Evolutionary conservation across 2,888 invertebrate species (phyloP).

Genomic region (Willowsia nigromaculata): DNA sequence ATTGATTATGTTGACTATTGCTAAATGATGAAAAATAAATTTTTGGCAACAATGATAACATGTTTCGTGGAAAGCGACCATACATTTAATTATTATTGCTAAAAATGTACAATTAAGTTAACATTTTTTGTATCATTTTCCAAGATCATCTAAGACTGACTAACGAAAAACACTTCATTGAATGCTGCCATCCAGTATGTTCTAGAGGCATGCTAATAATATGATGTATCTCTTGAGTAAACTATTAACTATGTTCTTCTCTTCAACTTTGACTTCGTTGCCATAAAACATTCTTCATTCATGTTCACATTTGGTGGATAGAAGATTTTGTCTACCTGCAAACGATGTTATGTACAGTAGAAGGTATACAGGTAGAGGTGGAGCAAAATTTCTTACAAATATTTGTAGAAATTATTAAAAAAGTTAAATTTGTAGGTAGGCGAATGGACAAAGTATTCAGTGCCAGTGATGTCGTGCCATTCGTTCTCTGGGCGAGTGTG

Average conservation of each 20-base stretch:
- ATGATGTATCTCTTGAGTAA: too few species aligned
- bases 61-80: neutral
- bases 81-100: slow-evolving; percentile 37
- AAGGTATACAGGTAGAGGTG: neutral
- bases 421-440: slow-evolving; percentile 77
- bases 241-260: too few species aligned
- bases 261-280: too few species aligned
- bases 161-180: too few species aligned
- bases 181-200: too few species aligned
- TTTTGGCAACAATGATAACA: neutral
- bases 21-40: neutral
- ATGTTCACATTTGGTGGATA: too few species aligned
- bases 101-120: slow-evolving; percentile 13
- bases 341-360: too few species aligned
- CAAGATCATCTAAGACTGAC: slow-evolving; percentile 29
- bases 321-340: too few species aligned
- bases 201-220: too few species aligned
- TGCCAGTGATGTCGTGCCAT: slow-evolving; percentile 84
- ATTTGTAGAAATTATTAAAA: slow-evolving; percentile 60
- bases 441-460: slow-evolving; percentile 88
- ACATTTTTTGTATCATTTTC: slow-evolving; percentile 29
- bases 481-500: slow-evolving; percentile 85
- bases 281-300: too few species aligned
- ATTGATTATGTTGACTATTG: neutral
- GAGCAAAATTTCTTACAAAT: slow-evolving; percentile 57